These are phyloP conservation scores for Folsomia manolachei DNA, from an alignment of 2,888 invertebrate species.

Conservation along the genomic window DNA sequence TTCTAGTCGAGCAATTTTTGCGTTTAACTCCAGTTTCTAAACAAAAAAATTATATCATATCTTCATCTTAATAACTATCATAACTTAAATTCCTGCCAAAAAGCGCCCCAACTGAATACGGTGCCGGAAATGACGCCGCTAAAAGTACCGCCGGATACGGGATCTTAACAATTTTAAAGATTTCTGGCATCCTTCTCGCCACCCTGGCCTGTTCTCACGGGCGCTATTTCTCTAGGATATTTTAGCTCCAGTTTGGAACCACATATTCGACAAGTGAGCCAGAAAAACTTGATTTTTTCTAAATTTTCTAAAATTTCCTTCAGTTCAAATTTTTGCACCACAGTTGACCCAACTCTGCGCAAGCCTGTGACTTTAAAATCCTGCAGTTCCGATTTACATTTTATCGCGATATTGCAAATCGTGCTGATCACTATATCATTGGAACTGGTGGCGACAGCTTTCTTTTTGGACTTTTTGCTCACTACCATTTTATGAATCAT, in stretches of 20 bases:
- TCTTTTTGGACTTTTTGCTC: slow-evolving; percentile 69
- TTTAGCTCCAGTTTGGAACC: slow-evolving; percentile 60
- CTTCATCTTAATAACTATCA: too few species aligned
- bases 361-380: slow-evolving; percentile 54
- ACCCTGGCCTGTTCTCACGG: slow-evolving; percentile 53
- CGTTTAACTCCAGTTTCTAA: too few species aligned
- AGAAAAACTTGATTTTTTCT: too few species aligned
- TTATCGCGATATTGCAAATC: slow-evolving; percentile 65
- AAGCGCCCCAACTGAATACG: not conserved
- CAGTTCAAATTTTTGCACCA: too few species aligned
- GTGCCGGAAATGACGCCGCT: slow-evolving; percentile 14
- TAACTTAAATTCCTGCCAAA: too few species aligned
- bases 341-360: slow-evolving; percentile 7
- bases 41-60: too few species aligned
- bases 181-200: slow-evolving; percentile 54
- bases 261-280: slow-evolving; percentile 56
- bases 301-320: too few species aligned
- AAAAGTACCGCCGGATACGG: slow-evolving; percentile 51
- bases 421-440: slow-evolving; percentile 64
- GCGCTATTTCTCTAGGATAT: slow-evolving; percentile 56
- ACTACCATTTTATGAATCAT: slow-evolving; percentile 80
- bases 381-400: slow-evolving; percentile 68
- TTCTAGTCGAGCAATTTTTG: too few species aligned
- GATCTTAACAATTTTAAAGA: slow-evolving; percentile 61
- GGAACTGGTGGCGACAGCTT: slow-evolving; percentile 74